A percentile compares a stretch with the other conserved stretches of the same genome.
phyloP scores from a whole-genome alignment of 2,888 invertebrate species.

The Volucella bombylans region DNA sequence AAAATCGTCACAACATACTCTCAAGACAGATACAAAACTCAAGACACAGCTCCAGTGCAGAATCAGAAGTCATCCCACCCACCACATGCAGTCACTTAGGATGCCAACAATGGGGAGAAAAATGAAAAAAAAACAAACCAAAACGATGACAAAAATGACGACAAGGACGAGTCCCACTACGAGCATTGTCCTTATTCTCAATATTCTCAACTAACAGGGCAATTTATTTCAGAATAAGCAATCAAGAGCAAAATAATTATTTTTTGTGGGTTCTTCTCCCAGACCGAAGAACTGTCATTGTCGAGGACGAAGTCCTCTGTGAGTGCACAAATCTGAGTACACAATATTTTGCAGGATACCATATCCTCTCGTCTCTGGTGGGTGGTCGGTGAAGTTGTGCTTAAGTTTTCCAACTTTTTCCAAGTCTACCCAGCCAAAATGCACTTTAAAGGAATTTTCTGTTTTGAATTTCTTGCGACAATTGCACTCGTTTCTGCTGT shows the following conservation, averaged over 20 bases:
- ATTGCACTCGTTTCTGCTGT: neutral
- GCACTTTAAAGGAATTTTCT: slow-evolving; percentile 7
- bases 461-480: slow-evolving; percentile 25
- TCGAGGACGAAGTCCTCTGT: slow-evolving; percentile 20
- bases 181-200: slow-evolving; percentile 42
- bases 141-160: too few relatives aligned
- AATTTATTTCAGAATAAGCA: slow-evolving; percentile 65
- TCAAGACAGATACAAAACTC: slow-evolving; percentile 26
- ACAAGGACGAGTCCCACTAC: slow-evolving; percentile 41
- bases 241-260: slow-evolving; percentile 56
- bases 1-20: slow-evolving; percentile 17
- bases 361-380: neutral
- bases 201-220: slow-evolving; percentile 65
- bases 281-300: neutral
- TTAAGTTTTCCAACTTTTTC: slow-evolving; percentile 13
- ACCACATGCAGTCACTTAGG: neutral
- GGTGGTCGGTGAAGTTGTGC: neutral
- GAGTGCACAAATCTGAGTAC: neutral
- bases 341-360: neutral
- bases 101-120: neutral
- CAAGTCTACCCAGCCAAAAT: neutral
- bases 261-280: slow-evolving; percentile 1
- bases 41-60: neutral
- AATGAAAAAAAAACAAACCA: neutral
- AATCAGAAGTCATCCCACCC: neutral